Conservation (phyloP, 37 sponge, comb jelly and placozoan species). For the Geodia barretti region DNA sequence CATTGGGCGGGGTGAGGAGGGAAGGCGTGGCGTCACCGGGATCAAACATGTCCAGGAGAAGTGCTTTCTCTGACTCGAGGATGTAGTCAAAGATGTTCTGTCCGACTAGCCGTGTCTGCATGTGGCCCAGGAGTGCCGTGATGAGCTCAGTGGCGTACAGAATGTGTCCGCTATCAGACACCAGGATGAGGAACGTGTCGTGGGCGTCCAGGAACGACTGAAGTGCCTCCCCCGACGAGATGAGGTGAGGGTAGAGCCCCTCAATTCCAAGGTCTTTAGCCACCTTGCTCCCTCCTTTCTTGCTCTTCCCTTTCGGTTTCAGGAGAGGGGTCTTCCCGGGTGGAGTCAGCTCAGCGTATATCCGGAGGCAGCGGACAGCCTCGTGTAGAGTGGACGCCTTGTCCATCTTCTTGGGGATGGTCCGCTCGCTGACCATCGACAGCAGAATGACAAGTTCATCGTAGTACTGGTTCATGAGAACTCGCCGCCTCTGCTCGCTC, state of each 20-base stretch:
- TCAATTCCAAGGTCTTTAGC: background rate
- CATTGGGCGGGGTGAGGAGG: background rate
- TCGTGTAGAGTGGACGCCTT: constrained; percentile 56
- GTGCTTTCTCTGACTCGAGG: constrained; percentile 23
- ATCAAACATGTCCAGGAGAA: constrained; percentile 4
- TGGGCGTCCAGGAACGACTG: constrained; percentile 41
- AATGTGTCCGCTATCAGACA: constrained; percentile 55
- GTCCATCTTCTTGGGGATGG: constrained; percentile 60
- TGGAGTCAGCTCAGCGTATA: constrained; percentile 41
- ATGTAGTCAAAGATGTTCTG: constrained; percentile 49
- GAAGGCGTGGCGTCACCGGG: background rate
- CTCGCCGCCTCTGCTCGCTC: constrained; percentile 62
- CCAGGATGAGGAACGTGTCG: constrained; percentile 53
- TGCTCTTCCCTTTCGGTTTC: background rate
- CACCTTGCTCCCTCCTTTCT: background rate
- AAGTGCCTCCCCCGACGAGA: constrained; percentile 11
- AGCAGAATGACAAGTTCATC: constrained; percentile 63
- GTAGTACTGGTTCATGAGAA: constrained; percentile 64
- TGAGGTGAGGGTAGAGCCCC: background rate
- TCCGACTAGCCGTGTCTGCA: constrained; percentile 38
- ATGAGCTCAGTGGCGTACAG: constrained; percentile 52
- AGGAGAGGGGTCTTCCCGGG: background rate
- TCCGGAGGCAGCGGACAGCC: constrained; percentile 30
- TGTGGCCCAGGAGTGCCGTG: constrained; percentile 53
- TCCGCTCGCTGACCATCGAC: constrained; percentile 45